Conservation (phyloP, 2,888 invertebrate genomes). For the Neoaliturus tenellus region DNA sequence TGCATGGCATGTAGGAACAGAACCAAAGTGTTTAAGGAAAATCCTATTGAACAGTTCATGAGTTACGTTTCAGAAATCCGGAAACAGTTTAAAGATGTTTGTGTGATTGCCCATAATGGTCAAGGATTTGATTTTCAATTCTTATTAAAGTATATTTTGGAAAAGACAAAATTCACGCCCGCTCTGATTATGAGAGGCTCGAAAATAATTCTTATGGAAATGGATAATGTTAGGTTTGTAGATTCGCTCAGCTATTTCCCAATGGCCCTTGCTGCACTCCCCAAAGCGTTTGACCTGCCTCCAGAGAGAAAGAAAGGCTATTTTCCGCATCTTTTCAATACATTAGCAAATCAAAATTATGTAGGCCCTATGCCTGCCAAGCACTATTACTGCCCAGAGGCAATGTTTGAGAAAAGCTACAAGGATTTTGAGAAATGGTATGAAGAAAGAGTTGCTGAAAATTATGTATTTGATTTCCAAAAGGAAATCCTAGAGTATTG, state of each 20-base stretch:
- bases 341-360: constrained; percentile 64
- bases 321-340: constrained; percentile 67
- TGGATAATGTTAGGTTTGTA: constrained; percentile 36
- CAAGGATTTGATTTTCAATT: constrained; percentile 27
- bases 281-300: constrained; percentile 67
- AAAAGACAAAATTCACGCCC: constrained; percentile 27
- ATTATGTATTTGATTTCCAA: constrained; percentile 66
- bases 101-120: constrained; percentile 15
- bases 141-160: constrained; percentile 25
- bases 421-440: constrained; percentile 65
- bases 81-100: neutral
- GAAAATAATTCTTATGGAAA: constrained; percentile 14
- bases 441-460: constrained; percentile 44
- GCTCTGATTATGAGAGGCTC: constrained; percentile 23
- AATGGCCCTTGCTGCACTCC: constrained; percentile 65
- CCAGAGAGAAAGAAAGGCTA: constrained; percentile 63
- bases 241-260: constrained; percentile 66
- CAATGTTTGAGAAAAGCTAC: constrained; percentile 59
- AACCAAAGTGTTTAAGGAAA: neutral
- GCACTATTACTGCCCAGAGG: constrained; percentile 63
- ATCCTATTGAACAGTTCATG: constrained; percentile 4
- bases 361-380: constrained; percentile 62
- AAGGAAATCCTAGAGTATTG: constrained; percentile 66
- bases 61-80: neutral
- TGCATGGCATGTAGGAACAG: neutral